Base-by-base conservation (phyloP, 2,113 vertebrate species). In the Osmerus mordax region DNA sequence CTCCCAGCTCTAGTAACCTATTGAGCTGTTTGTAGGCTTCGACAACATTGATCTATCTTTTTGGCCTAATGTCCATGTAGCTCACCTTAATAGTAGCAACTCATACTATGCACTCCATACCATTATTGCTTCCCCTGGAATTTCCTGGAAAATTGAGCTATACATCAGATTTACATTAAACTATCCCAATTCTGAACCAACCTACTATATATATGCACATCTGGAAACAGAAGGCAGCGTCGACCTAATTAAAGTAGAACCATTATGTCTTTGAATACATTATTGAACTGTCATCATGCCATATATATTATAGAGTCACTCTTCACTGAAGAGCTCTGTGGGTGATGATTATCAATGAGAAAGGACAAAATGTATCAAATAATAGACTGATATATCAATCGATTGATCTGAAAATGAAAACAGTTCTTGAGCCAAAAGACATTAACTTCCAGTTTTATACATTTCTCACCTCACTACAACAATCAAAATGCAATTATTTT, bases 81-180 rank as follows among this genome's bases (percentile, higher is more conserved):
- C 62, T 53, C 72, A 73, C 67, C 68, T 81, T 82, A 74, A 76
- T 79, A 70, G 81, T 75, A 73, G 76, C 59, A 12, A 81, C 69
- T 76, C 68, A 58, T 52, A 70, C 64, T 78, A 78, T 71, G 78
- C 61, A 78, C 82, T 76, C 82, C 71, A 54, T 82, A 83, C 86
- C 87, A 82, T 91, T 91, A 91, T 91, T 92, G 91, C 91, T 92
- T 92, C 89, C 86, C 89, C 86, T 87, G 88, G 89, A 90, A 87
- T 86, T 78, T 88, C 85, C 84, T 88, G 86, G 87, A 78, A 84
- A 82, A 75, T 77, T 73, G 81, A 88, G 81, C 67, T 67, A 83
- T 79, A 85, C 77, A 80, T 77, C 77, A 71, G 85, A 78, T 77
- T 71, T 71, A 75, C 75, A 76, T 79, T 72, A 67, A 69, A 69